A percentile compares a stretch with the other conserved stretches of the same genome.
Evolutionary conservation across 2,888 invertebrate genomes (phyloP).

Genomic region (Sussaba pulchella): DNA sequence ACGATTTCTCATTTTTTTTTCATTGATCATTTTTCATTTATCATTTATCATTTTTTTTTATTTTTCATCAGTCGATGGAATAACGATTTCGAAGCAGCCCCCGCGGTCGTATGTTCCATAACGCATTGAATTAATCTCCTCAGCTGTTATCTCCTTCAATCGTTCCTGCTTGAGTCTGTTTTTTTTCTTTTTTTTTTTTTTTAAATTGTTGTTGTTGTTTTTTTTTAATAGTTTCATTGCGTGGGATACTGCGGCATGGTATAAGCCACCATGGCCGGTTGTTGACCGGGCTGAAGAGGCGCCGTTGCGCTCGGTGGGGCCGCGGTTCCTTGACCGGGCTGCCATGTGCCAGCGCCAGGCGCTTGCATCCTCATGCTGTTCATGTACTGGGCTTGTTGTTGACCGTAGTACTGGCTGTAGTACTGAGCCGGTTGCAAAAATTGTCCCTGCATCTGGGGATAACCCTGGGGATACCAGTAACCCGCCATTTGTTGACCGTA

Average conservation of each 20-base stretch:
- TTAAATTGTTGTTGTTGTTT: too few species aligned
- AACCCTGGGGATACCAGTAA: constrained; percentile 96
- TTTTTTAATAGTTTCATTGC: too few species aligned
- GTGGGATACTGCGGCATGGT: constrained; percentile 94
- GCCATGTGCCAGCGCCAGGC: constrained; percentile 84
- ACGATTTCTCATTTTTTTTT: too few species aligned
- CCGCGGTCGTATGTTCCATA: constrained; percentile 62
- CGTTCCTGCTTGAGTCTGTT: constrained; percentile 71
- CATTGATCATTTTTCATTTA: too few species aligned
- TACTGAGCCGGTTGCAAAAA: constrained; percentile 91
- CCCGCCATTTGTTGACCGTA: constrained; percentile 94
- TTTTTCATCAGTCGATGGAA: constrained; percentile 70
- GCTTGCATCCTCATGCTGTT: constrained; percentile 85
- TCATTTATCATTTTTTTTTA: too few species aligned
- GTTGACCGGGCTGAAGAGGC: constrained; percentile 82
- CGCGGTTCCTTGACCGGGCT: constrained; percentile 84
- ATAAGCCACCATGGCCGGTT: constrained; percentile 84
- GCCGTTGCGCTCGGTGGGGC: constrained; percentile 82
- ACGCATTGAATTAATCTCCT: constrained; percentile 56
- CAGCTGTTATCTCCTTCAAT: constrained; percentile 47
- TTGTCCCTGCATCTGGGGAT: constrained; percentile 91
- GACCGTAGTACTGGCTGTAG: constrained; percentile 88
- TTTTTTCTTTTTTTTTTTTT: too few species aligned
- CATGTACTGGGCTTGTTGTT: constrained; percentile 87
- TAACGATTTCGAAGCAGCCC: constrained; percentile 75